Conservation (phyloP, 2,797 vertebrate species). For the Myiothlypis chrysogaster region DNA sequence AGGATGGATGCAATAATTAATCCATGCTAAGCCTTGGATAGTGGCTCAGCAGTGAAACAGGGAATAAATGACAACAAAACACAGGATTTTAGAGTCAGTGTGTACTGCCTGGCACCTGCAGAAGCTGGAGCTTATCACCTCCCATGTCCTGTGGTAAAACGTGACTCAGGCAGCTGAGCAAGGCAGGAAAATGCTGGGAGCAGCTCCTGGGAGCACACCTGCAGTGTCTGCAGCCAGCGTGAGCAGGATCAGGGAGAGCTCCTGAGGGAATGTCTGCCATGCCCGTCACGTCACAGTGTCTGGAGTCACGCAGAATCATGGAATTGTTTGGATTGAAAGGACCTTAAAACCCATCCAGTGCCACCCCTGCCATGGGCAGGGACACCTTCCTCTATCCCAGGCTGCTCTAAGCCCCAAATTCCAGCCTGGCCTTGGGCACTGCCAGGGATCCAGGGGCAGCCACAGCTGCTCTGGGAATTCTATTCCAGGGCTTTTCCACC, state of each 20-base stretch:
- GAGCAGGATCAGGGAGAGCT: background rate
- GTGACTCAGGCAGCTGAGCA: background rate
- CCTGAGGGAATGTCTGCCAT: background rate
- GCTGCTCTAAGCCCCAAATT: background rate
- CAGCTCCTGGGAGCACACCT: background rate
- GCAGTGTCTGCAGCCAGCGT: background rate
- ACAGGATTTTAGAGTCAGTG: background rate
- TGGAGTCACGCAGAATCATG: background rate
- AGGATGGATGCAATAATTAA: background rate
- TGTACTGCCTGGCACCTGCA: background rate
- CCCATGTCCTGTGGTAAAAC: background rate
- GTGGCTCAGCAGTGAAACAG: background rate
- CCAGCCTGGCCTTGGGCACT: background rate
- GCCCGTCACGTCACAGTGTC: background rate
- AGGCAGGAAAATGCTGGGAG: background rate
- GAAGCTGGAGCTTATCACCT: background rate
- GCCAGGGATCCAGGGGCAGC: background rate
- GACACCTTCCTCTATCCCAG: background rate
- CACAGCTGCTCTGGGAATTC: background rate
- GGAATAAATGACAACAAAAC: background rate
- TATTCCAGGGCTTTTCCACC: background rate
- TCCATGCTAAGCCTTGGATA: background rate
- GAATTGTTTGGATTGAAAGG: background rate
- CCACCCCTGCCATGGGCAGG: background rate
- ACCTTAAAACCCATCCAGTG: accelerated